phyloP scores from a whole-genome alignment of 2,797 vertebrate species.

The Aphelocoma californica region DNA sequence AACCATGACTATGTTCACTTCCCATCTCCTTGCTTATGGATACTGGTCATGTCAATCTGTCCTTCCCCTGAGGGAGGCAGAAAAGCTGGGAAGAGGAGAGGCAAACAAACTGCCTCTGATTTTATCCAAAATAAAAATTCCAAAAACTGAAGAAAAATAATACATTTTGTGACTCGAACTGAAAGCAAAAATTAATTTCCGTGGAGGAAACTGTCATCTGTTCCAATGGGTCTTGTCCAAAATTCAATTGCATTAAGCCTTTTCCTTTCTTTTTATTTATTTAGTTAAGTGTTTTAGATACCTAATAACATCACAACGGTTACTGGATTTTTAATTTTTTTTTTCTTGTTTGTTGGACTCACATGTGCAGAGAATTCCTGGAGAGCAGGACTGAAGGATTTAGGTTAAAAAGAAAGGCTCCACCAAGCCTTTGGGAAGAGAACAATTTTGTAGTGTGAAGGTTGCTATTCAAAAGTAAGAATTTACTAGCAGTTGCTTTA shows the following conservation, averaged over 20 bases:
- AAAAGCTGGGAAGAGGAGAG: neutral
- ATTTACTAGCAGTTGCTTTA: constrained; percentile 38
- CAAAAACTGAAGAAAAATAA: neutral
- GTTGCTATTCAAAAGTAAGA: constrained; percentile 21
- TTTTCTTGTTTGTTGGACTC: neutral
- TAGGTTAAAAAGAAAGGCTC: neutral
- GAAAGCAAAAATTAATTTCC: neutral
- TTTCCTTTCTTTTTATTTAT: neutral
- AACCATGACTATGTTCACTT: neutral
- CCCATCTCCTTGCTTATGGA: neutral
- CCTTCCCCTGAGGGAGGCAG: neutral
- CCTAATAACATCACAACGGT: neutral
- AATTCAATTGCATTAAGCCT: neutral
- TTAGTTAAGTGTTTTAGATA: constrained; percentile 13
- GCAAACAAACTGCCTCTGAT: neutral
- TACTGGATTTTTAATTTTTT: neutral
- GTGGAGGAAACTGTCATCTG: neutral
- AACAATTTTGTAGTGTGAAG: neutral
- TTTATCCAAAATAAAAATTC: neutral
- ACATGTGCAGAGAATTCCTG: neutral
- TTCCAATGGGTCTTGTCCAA: neutral
- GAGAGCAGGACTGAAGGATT: neutral
- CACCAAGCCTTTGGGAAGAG: neutral
- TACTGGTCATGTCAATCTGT: neutral
- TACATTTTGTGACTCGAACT: neutral